phyloP scores from a whole-genome alignment of 1,140 invertebrate genomes.

The Phortica variegata region DNA sequence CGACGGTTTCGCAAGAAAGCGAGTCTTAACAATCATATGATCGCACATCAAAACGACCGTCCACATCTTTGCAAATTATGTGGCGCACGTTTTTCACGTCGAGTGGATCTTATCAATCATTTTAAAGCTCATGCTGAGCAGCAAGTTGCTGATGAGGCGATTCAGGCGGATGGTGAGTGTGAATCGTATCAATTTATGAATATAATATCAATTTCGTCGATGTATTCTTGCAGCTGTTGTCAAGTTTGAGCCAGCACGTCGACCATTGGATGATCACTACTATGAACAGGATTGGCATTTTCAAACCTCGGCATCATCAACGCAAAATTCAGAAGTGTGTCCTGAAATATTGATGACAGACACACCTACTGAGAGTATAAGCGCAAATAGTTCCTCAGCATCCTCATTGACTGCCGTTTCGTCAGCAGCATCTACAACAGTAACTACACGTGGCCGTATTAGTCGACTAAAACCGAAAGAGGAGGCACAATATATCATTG shows the following conservation, averaged over 20 bases:
- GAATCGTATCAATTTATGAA: constrained; percentile 1
- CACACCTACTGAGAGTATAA: too few species aligned
- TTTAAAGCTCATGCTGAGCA: constrained; percentile 72
- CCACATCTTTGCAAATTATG: constrained; percentile 77
- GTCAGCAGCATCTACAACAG: constrained; percentile 18
- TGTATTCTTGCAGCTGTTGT: constrained; percentile 16
- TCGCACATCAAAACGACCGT: constrained; percentile 76
- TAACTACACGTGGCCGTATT: constrained; percentile 31
- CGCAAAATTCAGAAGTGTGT: too few species aligned
- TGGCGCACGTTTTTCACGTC: constrained; percentile 73
- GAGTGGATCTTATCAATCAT: constrained; percentile 77
- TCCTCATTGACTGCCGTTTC: constrained; percentile 6
- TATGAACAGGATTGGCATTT: constrained; percentile 50
- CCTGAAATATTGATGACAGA: background rate
- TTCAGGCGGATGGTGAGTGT: constrained; percentile 29
- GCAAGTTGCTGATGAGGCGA: constrained; percentile 59
- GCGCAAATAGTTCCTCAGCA: constrained; percentile 12
- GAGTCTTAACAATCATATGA: constrained; percentile 81
- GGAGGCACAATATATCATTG: constrained; percentile 37
- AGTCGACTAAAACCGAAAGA: constrained; percentile 48
- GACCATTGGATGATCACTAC: constrained; percentile 39
- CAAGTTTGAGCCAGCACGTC: constrained; percentile 32
- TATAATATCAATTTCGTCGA: constrained; percentile 10
- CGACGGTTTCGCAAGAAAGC: constrained; percentile 78
- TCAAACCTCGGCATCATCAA: constrained; percentile 24